Base-by-base conservation (phyloP, 2,797 vertebrate species). In the Helarctos malayanus region DNA sequence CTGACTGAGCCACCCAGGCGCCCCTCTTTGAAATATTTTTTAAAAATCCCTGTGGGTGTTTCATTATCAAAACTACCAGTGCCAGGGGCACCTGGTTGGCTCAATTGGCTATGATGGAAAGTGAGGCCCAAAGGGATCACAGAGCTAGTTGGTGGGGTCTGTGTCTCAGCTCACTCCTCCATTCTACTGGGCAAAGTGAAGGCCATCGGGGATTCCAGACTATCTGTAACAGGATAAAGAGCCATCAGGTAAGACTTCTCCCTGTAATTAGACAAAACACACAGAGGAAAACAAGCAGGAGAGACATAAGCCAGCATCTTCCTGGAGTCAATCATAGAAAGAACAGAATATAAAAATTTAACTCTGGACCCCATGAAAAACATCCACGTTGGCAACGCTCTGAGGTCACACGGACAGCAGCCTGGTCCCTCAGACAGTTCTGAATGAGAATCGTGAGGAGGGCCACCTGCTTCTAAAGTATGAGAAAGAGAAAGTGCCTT, bases 231-330 rank as follows among this genome's bases (percentile, higher is more conserved):
- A 92, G 21, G 57, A 80, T 69, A 75, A 69, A 81, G 49, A 65
- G 32, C 75, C 85, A 94, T 52, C 27, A 73, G 38, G 27, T 14
- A 92, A 65, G n/a, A 49, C 10, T 92, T 88, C 73, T 83, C 12
- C 71, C 59, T 80, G 32, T 81, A 96, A 93, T 38, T 93, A 65
- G 52, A 81, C 59, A 89, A 96, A 94, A 85, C 35, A 92, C 16
- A 84, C 0, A 56, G 32, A 15, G 83, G 57, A 35, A 96, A 83
- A n/a, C 7, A 83, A 87, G n/a, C 27, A 76, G 32, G n/a, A 69
- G 23, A 90, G 63, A 87, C 14, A 91, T 10, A 81, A 91, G 25
- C 21, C 35, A 84, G 80, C 52, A 75, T 57, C 23, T 95, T 49
- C 35, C 13, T 79, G 6, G 16, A 91, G 56, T 35, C 41, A 69